Conservation (phyloP, 1,140 invertebrate species). For the Aricia agestis region DNA sequence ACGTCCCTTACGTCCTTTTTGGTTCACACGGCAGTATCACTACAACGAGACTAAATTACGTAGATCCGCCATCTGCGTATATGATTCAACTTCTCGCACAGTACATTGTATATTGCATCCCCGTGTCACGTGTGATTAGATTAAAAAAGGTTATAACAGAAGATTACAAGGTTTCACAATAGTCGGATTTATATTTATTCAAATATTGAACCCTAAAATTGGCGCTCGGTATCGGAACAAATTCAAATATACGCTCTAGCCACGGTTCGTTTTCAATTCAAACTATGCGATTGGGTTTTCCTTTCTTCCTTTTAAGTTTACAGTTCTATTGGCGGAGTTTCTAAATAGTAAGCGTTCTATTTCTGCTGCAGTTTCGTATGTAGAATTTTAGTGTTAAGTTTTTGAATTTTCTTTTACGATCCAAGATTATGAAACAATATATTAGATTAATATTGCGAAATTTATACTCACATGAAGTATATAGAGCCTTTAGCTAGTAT, state of each 20-base stretch:
- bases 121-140: too few species aligned
- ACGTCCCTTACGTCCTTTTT: too few species aligned
- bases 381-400: constrained; percentile 3
- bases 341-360: constrained; percentile 20
- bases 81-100: too few species aligned
- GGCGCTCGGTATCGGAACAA: constrained; percentile 17
- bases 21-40: too few species aligned
- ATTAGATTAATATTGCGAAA: too few species aligned
- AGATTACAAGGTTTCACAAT: neutral
- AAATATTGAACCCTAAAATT: constrained; percentile 15
- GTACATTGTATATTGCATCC: too few species aligned
- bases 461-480: too few species aligned
- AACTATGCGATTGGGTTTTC: constrained; percentile 21
- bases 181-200: neutral
- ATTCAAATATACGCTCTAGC: constrained; percentile 19
- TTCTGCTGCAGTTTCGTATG: constrained; percentile 19
- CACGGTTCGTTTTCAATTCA: constrained; percentile 24
- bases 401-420: neutral
- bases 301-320: constrained; percentile 21
- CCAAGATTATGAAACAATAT: neutral
- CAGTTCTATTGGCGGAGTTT: constrained; percentile 22
- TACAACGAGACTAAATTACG: too few species aligned
- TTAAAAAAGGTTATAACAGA: neutral
- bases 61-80: too few species aligned
- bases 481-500: too few species aligned